A percentile compares a stretch with the other conserved stretches of the same genome.
phyloP scores from a whole-genome alignment of 2,113 vertebrate genomes.

The Thymallus thymallus region DNA sequence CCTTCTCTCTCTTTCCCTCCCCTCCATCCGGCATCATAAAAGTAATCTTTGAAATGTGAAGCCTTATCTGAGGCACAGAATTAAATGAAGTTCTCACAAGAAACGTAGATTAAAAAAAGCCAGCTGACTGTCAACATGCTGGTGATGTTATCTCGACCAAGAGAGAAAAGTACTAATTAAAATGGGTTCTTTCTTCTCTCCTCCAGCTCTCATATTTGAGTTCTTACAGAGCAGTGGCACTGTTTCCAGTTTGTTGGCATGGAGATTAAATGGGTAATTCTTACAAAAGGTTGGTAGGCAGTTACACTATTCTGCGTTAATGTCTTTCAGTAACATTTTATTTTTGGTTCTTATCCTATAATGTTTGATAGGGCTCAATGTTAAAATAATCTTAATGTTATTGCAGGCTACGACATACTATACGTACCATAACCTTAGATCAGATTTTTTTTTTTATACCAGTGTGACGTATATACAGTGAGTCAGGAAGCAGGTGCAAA shows the following conservation, averaged over 20 bases:
- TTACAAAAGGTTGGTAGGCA: no score
- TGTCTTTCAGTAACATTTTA: no score
- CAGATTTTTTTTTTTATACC: no score
- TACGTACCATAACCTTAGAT: no score
- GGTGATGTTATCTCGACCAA: constrained; percentile 52
- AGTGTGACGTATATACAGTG: no score
- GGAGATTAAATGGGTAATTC: no score
- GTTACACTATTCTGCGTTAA: no score
- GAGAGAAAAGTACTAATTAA: constrained; percentile 54
- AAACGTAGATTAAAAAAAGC: constrained; percentile 57
- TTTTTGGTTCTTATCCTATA: no score
- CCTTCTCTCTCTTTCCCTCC: neutral
- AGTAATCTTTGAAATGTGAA: constrained; percentile 67
- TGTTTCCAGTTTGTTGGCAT: neutral
- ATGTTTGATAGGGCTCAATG: no score
- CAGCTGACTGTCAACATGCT: constrained; percentile 54
- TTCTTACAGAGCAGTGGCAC: neutral
- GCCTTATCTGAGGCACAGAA: constrained; percentile 61
- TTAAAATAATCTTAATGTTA: no score
- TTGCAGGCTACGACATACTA: no score
- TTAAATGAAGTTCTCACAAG: constrained; percentile 61
- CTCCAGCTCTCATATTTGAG: constrained; percentile 16
- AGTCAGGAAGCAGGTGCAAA: no score
- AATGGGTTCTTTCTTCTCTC: constrained; percentile 32
- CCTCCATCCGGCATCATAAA: constrained; percentile 44